Evolutionary conservation across 2,113 vertebrate species (phyloP).

Genomic region (Genyomyrus donnyi): DNA sequence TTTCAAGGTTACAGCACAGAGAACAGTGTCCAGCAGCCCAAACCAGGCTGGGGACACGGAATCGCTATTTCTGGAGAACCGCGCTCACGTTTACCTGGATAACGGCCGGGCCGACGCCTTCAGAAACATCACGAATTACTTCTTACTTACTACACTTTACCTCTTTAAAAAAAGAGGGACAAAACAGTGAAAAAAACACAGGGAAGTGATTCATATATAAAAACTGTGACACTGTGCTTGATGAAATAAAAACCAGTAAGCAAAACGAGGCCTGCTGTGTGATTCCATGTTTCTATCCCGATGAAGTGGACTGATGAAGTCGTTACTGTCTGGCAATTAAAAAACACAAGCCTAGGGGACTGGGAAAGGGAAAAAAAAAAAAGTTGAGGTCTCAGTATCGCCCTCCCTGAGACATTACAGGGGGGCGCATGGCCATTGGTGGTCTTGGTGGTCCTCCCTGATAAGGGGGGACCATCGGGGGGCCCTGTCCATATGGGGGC

Average conservation of each 20-base stretch:
- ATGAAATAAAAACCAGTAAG: conserved; percentile 56
- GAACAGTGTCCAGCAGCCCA: conserved; percentile 75
- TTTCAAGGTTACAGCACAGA: conserved; percentile 64
- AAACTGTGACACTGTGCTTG: conserved; percentile 46
- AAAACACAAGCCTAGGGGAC: conserved; percentile 75
- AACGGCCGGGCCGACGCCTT: conserved; percentile 92
- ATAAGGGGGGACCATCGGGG: conserved; percentile 89
- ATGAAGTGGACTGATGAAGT: conserved; percentile 70
- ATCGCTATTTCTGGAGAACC: conserved; percentile 77
- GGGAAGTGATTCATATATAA: conserved; percentile 93
- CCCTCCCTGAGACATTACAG: conserved; percentile 96
- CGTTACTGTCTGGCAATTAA: conserved; percentile 77
- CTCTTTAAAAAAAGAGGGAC: conserved; percentile 67
- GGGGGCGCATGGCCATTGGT: conserved; percentile 96
- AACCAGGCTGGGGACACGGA: conserved; percentile 91
- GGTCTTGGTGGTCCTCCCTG: conserved; percentile 89
- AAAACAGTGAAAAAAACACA: conserved; percentile 81
- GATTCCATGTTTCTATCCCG: conserved; percentile 57
- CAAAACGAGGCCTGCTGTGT: conserved; percentile 82
- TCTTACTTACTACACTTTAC: conserved; percentile 92
- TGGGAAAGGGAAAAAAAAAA: conserved; percentile 66
- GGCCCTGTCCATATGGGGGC: conserved; percentile 91
- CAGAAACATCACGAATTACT: conserved; percentile 90
- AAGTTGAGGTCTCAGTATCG: conserved; percentile 97
- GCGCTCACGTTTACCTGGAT: conserved; percentile 92